These are phyloP conservation scores for Autographa pulchrina DNA, from an alignment of 2,888 invertebrate genomes.

Conservation along the genomic window DNA sequence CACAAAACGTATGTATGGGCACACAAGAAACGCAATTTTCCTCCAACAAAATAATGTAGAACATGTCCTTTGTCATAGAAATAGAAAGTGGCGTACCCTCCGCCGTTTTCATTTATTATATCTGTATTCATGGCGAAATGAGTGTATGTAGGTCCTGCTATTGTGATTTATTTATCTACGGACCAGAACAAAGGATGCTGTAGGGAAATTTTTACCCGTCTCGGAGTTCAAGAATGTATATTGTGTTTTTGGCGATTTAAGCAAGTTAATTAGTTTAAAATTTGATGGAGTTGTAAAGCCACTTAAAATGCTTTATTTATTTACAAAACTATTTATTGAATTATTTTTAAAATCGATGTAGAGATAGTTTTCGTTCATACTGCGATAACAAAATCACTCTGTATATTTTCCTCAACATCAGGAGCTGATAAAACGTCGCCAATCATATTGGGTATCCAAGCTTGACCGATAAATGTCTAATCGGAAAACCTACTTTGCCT, in stretches of 20 bases:
- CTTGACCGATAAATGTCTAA: too few species aligned
- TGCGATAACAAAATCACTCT: too few species aligned
- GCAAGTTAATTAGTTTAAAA: constrained; percentile 25
- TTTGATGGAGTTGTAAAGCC: constrained; percentile 8
- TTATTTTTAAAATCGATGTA: too few species aligned
- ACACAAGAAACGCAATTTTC: constrained; percentile 45
- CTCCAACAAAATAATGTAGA: constrained; percentile 25
- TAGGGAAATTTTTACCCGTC: constrained; percentile 26
- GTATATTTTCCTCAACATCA: too few species aligned
- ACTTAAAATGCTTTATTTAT: not conserved
- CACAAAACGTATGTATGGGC: constrained; percentile 20
- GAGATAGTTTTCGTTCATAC: too few species aligned
- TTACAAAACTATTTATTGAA: too few species aligned
- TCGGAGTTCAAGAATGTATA: constrained; percentile 20
- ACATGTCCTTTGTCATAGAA: constrained; percentile 44
- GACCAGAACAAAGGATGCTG: constrained; percentile 38
- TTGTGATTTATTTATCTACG: constrained; percentile 52
- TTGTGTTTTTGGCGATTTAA: constrained; percentile 17
- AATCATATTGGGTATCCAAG: too few species aligned
- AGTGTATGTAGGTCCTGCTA: constrained; percentile 37
- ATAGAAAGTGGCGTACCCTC: constrained; percentile 39
- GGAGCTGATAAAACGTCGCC: too few species aligned
- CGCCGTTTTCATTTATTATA: constrained; percentile 53
- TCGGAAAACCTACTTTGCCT: not conserved
- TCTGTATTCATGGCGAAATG: constrained; percentile 52